Base-by-base conservation (phyloP, 2,888 invertebrate genomes). In the Omphaloscelis lunosa region DNA sequence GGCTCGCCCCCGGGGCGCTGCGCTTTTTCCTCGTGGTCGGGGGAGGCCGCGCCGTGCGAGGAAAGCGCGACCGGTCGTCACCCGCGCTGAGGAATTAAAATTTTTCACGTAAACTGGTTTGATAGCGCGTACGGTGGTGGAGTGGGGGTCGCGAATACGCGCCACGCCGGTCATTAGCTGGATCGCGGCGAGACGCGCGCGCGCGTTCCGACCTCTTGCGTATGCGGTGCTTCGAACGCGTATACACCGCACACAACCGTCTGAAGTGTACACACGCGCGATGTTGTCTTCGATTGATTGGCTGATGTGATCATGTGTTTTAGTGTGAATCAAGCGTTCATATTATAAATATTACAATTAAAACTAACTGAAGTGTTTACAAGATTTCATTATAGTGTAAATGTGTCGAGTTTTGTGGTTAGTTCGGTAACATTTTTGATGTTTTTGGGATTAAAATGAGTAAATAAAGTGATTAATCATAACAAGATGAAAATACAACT, bases 41-140 rank as follows among this genome's bases (percentile, higher is more conserved):
- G 94, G 94, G 93, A 94, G 92, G 90, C 81, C 82, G 77, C 88
- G 90, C 81, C 89, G 90, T 87, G 92, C 91, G 93, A 94, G 95
- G 96, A 96, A 96, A 96, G 95, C 94, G 95, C 95, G 95, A 92
- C 92, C 95, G 95, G 95, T 95, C 96, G 95, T 95, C 95, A 96
- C 95, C 94, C 95, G 95, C 93, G 91, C 92, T 89, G 89, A 92
- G 94, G 94, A 95, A 95, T 96, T 95, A 95, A 95, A 95, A 93
- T 94, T 96, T 96, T 96, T 96, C 96, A 96, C 94, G 95, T 96
- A 96, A 96, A 96, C 96, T 95, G 96, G 96, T 96, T 96, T 96
- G 95, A 96, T 96, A 96, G 95, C 95, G 93, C 93, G 94, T 94
- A 94, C 93, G 88, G 93, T 92, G 92, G 93, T 90, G 93, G 95